These are phyloP conservation scores for Pangasius macronema DNA, from an alignment of 2,797 vertebrate species.

Conservation along the genomic window DNA sequence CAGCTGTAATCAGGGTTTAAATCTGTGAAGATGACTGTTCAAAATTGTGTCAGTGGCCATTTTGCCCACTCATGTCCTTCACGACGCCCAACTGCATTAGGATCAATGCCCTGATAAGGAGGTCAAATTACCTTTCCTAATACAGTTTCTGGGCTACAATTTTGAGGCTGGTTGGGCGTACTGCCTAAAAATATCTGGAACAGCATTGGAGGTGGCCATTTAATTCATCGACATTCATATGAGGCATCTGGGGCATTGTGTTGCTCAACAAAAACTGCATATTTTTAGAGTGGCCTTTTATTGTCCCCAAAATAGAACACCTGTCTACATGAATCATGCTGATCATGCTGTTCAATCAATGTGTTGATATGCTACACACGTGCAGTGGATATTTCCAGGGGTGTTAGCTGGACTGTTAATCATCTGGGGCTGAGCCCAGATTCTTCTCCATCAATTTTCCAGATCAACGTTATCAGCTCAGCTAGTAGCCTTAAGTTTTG, in stretches of 20 bases:
- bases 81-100: neutral
- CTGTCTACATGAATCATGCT: neutral
- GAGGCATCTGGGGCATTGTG: constrained; percentile 14
- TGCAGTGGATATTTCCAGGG: neutral
- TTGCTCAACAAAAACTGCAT: neutral
- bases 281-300: neutral
- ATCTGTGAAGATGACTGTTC: constrained; percentile 30
- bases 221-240: neutral
- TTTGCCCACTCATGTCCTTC: neutral
- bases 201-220: neutral
- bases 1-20: constrained; percentile 25
- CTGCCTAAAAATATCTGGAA: neutral
- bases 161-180: neutral
- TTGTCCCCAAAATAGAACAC: neutral
- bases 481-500: too few species aligned
- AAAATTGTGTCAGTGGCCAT: constrained; percentile 10
- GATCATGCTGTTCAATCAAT: neutral
- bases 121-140: neutral
- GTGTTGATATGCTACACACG: neutral
- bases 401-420: too few species aligned
- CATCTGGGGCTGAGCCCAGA: too few species aligned
- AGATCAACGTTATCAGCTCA: too few species aligned
- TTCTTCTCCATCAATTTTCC: too few species aligned
- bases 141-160: neutral
- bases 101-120: neutral